Base-by-base conservation (phyloP, 2,888 invertebrate species). In the Mythimna pallens region DNA sequence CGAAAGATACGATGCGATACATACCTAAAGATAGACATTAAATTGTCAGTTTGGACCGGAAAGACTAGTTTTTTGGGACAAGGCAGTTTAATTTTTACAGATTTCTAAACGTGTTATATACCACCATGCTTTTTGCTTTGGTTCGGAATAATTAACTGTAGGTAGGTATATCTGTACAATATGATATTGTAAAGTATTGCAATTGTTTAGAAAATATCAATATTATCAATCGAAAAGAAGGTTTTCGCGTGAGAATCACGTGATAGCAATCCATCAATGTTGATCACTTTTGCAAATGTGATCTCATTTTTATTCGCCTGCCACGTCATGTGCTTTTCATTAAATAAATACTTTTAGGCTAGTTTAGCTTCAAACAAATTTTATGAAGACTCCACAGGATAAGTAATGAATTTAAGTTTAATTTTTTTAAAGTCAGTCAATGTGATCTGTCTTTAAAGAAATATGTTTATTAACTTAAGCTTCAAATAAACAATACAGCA, bases 161-260 rank as follows among this genome's bases (percentile, higher is more conserved):
- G 40, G 47, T 22, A 22, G 12, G 20, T 36, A 40, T 30, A n/a
- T 67, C 7, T 17, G 34, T 43, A 36, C 0, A 68, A 40, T 20
- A 40, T 3, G 0, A 50, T 14, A 50, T 8, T 36, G 36, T 36
- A 36, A 8, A 8, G 36, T 36, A 73, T n/a, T 12, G 17, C 3
- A 30, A 12, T 50, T 6, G 30, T 14, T 9, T 47, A 25, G 4
- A 12, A 10, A 20, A 54, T 22, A 17, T 17, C 17, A 47, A 47
- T 47, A 50, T 20, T 20, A n/a, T 50, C 71, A 52, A 30, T 47
- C 17, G 14, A 40, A 22, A 68, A 10, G 2, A 50, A 9, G 6
- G 5, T 54, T 77, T 47, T 22, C n/a, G 36, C 14, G 30, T 20
- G 17, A 22, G 8, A 55, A 78, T 55, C 36, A 57, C 20, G 20